phyloP scores from a whole-genome alignment of 2,113 vertebrate species.

The Oreochromis spilurus region DNA sequence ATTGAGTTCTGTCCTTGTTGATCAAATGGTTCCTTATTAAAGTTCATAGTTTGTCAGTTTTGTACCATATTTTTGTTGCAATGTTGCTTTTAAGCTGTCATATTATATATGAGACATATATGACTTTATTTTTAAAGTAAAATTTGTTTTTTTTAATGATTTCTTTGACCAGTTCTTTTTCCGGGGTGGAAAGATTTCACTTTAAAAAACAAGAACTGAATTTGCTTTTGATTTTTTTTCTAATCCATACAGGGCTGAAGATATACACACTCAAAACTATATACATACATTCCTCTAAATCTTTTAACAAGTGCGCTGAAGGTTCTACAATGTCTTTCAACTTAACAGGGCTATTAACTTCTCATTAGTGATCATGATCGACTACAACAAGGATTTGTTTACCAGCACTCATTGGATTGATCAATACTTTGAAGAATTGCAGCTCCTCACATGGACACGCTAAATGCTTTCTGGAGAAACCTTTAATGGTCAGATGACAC shows the following conservation, averaged over 20 bases:
- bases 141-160: neutral
- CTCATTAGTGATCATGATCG: neutral
- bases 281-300: rapidly evolving
- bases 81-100: neutral
- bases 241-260: neutral
- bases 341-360: neutral
- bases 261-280: neutral
- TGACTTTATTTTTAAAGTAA: neutral
- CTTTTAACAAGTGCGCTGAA: neutral
- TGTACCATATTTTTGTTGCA: neutral
- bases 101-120: neutral
- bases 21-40: neutral
- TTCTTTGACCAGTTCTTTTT: neutral
- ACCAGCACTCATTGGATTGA: neutral
- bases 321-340: neutral
- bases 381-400: neutral
- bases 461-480: neutral
- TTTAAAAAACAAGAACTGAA: neutral
- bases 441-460: neutral
- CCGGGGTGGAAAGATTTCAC: neutral
- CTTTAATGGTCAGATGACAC: neutral
- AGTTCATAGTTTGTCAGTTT: neutral
- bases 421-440: neutral
- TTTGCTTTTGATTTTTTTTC: neutral
- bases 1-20: neutral